These are phyloP conservation scores for Grallaria varia DNA, from an alignment of 2,113 vertebrate species.

Conservation along the genomic window DNA sequence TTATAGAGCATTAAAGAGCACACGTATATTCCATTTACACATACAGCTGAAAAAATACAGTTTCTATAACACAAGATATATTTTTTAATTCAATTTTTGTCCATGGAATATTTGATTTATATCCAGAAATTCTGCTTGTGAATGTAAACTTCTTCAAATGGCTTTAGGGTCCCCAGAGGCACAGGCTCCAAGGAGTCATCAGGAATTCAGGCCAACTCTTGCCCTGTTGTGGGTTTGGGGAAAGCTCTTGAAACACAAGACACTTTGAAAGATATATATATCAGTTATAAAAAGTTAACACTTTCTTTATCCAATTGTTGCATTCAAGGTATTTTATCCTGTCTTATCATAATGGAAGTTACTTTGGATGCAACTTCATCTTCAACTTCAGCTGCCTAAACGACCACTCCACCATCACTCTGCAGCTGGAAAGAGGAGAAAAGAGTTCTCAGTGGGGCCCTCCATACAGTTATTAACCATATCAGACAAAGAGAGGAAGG, in stretches of 20 bases:
- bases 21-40: rapidly evolving
- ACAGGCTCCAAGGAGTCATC: background rate
- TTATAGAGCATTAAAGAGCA: background rate
- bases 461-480: background rate
- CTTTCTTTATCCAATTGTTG: background rate
- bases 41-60: background rate
- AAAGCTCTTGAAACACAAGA: background rate
- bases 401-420: background rate
- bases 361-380: background rate
- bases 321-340: background rate
- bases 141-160: background rate
- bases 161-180: background rate
- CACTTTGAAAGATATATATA: rapidly evolving
- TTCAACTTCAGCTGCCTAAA: background rate
- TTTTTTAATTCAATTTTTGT: background rate
- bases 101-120: background rate
- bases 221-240: background rate
- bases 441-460: background rate
- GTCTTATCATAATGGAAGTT: background rate
- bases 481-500: background rate
- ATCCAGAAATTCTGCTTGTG: background rate
- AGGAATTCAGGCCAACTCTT: background rate
- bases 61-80: background rate
- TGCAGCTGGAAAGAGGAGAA: background rate
- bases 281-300: background rate